Base-by-base conservation (phyloP, 2,888 invertebrate species). In the Tetrapedia diversipes region DNA sequence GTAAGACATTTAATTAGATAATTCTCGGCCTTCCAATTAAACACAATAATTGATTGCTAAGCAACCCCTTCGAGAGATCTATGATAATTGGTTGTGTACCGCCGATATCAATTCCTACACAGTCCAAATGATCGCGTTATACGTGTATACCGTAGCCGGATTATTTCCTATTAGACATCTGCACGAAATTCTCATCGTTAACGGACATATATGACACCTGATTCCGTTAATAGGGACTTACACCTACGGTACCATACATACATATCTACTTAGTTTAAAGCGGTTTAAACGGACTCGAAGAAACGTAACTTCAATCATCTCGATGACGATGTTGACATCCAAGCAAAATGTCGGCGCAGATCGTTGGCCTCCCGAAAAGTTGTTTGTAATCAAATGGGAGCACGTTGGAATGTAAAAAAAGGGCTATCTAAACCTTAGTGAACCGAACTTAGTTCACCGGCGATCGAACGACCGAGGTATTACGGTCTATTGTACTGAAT, bases 401-500 rank as follows among this genome's bases (percentile, higher is more conserved):
- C 1, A 24, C 10, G 11, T 8, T 45, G 6, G 11, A 16, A 8
- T 29, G 32, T 10, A 34, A 47, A 27, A n/a, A 14, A 37, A 27
- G 53, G 2, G 1, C 11, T 32, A 24, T 34, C 7, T 71, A 71
- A 65, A 73, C 59, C 74, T 73, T 65, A 60, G 57, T 59, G 64
- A 22, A 47, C 19, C 29, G 14, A 39, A 60, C 47, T 73, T 29
- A 39, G 14, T 51, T 66, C 29, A 53, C 59, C 70, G 41, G 43
- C 51, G 54, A 63, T 56, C 56, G 61, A 65, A 57, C 54, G 59
- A 54, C 4, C 24, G n/a, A 1, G n/a, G 61, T 43, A 60, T 41
- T 16, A 39, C 4, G 43, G 45, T 49, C 68, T 71, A 68, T 54
- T 34, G 57, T 71, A 56, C 51, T 45, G 57, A 65, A 79, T 80